Conservation (phyloP, 2,888 invertebrate genomes). For the Ichneumoninae sp. region DNA sequence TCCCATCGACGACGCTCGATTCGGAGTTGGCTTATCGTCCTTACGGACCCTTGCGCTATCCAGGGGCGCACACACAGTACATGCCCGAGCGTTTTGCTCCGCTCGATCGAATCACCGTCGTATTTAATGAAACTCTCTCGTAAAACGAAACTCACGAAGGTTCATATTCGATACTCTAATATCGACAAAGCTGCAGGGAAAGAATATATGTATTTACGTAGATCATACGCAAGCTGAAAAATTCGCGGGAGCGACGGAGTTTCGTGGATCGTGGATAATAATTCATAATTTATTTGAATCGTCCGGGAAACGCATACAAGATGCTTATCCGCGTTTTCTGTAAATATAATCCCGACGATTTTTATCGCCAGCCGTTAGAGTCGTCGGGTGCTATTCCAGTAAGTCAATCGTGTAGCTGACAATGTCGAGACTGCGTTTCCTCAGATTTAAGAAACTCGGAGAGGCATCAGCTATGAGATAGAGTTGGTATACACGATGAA, state of each 20-base stretch:
- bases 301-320: slow-evolving; percentile 23
- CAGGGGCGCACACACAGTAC: slow-evolving; percentile 17
- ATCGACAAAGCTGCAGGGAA: background rate
- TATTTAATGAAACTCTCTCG: slow-evolving; percentile 51
- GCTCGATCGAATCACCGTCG: slow-evolving; percentile 36
- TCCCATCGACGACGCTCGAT: slow-evolving; percentile 56
- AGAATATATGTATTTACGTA: background rate
- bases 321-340: slow-evolving; percentile 23
- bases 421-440: slow-evolving; percentile 23
- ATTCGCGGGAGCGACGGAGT: background rate
- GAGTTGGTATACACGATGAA: slow-evolving; percentile 44
- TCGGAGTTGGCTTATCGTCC: slow-evolving; percentile 59
- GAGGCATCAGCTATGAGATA: slow-evolving; percentile 14
- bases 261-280: slow-evolving; percentile 13
- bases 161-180: slow-evolving; percentile 7
- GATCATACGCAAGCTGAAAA: background rate
- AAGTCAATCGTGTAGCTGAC: slow-evolving; percentile 33
- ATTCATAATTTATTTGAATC: slow-evolving; percentile 43
- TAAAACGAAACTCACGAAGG: background rate
- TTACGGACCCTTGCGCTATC: slow-evolving; percentile 47
- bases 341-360: slow-evolving; percentile 29
- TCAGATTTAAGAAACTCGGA: slow-evolving; percentile 27
- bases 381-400: slow-evolving; percentile 36
- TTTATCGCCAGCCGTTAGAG: slow-evolving; percentile 61
- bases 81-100: slow-evolving; percentile 28